These are phyloP conservation scores for Seriola aureovittata DNA, from an alignment of 2,113 vertebrate species.

Conservation along the genomic window DNA sequence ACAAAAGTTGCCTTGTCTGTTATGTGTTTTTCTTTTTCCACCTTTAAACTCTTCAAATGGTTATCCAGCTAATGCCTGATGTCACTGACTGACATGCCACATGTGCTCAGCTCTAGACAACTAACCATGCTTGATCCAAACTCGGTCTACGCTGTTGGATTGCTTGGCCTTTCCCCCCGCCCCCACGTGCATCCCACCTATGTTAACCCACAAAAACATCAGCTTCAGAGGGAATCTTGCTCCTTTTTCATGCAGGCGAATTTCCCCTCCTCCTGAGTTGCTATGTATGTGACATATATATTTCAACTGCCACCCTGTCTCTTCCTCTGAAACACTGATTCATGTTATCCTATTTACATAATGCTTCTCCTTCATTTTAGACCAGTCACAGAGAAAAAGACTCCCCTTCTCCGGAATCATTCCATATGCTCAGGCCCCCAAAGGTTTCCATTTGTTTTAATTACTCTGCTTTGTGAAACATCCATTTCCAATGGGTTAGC, in stretches of 20 bases:
- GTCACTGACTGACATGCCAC: constrained; percentile 64
- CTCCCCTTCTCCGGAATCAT: constrained; percentile 99
- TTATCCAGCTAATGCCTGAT: constrained; percentile 69
- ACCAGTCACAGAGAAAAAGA: constrained; percentile 99
- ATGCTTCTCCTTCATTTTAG: constrained; percentile 99
- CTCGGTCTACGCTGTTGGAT: constrained; percentile 30
- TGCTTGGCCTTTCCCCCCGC: constrained; percentile 74
- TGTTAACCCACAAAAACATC: constrained; percentile 68
- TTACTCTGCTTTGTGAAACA: constrained; percentile 77
- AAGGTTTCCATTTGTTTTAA: constrained; percentile 94
- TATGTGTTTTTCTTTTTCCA: constrained; percentile 35
- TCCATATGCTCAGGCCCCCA: constrained; percentile 99
- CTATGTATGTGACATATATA: constrained; percentile 63
- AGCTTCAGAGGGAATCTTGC: constrained; percentile 79
- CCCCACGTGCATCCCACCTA: constrained; percentile 82
- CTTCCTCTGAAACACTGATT: constrained; percentile 53
- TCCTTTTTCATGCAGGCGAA: constrained; percentile 61
- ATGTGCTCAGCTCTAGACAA: constrained; percentile 54
- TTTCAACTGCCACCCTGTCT: constrained; percentile 61
- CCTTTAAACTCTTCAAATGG: constrained; percentile 39
- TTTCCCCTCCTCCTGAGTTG: constrained; percentile 64
- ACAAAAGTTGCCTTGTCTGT: constrained; percentile 64
- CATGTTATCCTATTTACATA: constrained; percentile 86
- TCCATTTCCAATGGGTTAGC: constrained; percentile 75
- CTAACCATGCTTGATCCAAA: constrained; percentile 40